phyloP scores from a whole-genome alignment of 2,797 vertebrate species.

The Amniataba percoides region DNA sequence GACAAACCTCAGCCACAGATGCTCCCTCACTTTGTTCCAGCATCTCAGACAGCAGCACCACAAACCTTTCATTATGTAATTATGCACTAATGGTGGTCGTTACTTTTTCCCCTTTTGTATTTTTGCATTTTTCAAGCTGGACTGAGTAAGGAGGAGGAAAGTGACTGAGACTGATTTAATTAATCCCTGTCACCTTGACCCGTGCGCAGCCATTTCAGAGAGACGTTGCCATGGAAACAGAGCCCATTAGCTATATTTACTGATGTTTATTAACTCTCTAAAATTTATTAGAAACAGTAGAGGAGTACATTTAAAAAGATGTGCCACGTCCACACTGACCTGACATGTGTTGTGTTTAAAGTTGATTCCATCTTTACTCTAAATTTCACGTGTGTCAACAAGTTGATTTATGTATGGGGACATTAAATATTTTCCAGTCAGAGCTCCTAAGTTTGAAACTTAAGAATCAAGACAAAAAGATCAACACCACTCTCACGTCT shows the following conservation, averaged over 20 bases:
- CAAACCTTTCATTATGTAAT: slow-evolving; percentile 7
- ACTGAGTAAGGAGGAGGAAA: slow-evolving; percentile 1
- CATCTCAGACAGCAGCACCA: not conserved
- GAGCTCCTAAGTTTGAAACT: too few species aligned
- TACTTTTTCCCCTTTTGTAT: not conserved
- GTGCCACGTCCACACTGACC: not conserved
- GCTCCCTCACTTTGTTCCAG: not conserved
- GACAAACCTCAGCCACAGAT: not conserved
- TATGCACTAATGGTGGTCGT: not conserved
- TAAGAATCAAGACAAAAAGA: too few species aligned
- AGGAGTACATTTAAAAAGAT: not conserved
- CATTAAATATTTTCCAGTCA: too few species aligned
- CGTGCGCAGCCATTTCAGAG: not conserved
- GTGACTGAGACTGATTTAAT: slow-evolving; percentile 27
- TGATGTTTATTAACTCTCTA: not conserved
- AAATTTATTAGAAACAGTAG: not conserved
- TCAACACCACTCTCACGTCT: too few species aligned
- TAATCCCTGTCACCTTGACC: slow-evolving; percentile 31
- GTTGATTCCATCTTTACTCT: not conserved
- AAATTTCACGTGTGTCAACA: not conserved
- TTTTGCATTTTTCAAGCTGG: not conserved
- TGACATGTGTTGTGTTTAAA: not conserved
- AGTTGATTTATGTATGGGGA: not conserved
- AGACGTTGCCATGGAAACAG: slow-evolving; percentile 61
- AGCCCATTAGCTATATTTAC: not conserved